phyloP scores from a whole-genome alignment of 2,888 invertebrate genomes.

The Eupithecia pulchellata region DNA sequence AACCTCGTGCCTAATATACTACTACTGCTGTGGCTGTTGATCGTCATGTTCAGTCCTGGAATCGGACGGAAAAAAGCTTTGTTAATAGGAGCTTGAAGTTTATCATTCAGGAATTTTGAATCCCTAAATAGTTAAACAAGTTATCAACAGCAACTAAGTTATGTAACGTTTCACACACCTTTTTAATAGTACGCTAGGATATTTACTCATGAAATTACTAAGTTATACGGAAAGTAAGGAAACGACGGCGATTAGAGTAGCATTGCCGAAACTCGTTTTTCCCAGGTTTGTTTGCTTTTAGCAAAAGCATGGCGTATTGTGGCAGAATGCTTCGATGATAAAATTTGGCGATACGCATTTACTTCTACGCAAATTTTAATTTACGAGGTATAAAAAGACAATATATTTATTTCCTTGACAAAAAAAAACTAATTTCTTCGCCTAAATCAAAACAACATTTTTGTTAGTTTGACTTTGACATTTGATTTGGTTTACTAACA shows the following conservation, averaged over 20 bases:
- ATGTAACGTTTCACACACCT: background rate
- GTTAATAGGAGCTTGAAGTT: background rate
- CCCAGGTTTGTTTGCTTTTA: background rate
- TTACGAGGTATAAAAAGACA: no score
- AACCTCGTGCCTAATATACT: slow-evolving; percentile 70
- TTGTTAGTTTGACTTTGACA: slow-evolving; percentile 1
- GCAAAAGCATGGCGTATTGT: background rate
- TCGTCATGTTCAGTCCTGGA: slow-evolving; percentile 87
- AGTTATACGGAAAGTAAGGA: background rate
- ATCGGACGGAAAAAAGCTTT: slow-evolving; percentile 37
- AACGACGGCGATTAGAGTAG: background rate
- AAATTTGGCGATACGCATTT: background rate
- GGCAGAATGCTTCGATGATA: background rate
- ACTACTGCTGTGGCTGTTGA: slow-evolving; percentile 77
- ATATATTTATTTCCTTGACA: background rate
- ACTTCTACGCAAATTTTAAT: background rate
- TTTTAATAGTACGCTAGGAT: background rate
- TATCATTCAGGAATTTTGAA: background rate
- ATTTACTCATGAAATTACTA: background rate
- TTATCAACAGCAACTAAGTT: no score
- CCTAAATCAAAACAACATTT: background rate
- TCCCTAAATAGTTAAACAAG: no score
- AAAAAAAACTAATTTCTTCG: background rate
- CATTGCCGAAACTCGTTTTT: no score
- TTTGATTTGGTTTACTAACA: background rate